Evolutionary conservation across 2,888 invertebrate genomes (phyloP), one percentile per base, ranked within the genome.

Genomic region (Melitaea athalia): DNA sequence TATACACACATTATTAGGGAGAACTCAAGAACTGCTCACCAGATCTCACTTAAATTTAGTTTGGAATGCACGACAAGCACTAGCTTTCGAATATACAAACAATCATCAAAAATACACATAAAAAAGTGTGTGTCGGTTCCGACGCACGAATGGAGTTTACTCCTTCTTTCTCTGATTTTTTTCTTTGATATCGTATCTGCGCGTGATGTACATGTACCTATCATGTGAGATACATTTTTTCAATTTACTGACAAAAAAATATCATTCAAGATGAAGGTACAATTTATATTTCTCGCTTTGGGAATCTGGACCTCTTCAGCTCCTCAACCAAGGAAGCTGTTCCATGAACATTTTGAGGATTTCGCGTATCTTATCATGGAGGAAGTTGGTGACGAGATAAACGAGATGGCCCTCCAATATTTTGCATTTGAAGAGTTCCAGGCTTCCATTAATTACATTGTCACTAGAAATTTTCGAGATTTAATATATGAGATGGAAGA

Each of bases 401-500:
- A 68, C 0, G 50, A 74, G 7, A 14, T 77, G 17, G 47, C 63
- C 11, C 66, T 64, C 10, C 71, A 74, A 5, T 78, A 78, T 45
- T 0, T 73, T 57, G 67, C 75, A 33, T 77, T 74, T 55, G 75
- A 78, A 7, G 78, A 78, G 43, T 77, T 77, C 69, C 31, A 12
- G 45, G 67, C 59, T 2, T 70, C 74, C 3, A 2, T 78, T 3
- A 68, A 77, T 11, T n/a, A n/a, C n/a, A n/a, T n/a, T 11, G 14
- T 43, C 31, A 72, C 74, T 2, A 65, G 72, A 24, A 64, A 72
- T 50, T 79, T 79, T 68, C 74, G 68, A 33, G 69, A 72, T 15
- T 45, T 78, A n/a, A 67, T 78, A 15, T 67, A 72, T 14, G 78
- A 77, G 71, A 76, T 78, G 75, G 77, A 78, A 67, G 70, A 75